phyloP scores from a whole-genome alignment of 2,797 vertebrate species.

The Alectoris magna region DNA sequence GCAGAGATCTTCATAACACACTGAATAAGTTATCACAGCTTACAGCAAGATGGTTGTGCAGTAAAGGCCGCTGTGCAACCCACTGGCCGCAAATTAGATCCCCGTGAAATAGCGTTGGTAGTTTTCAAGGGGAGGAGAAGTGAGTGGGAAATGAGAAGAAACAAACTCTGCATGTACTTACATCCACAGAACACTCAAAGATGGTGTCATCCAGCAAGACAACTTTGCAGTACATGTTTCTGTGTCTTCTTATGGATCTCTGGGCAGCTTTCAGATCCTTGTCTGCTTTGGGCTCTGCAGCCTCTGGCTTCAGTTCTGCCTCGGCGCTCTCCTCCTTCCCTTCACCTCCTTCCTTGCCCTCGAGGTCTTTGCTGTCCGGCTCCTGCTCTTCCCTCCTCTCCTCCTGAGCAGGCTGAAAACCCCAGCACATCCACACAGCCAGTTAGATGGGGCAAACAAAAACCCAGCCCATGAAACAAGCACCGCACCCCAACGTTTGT shows the following conservation, averaged over 20 bases:
- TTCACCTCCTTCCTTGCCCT: conserved; percentile 72
- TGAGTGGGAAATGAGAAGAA: background rate
- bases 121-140: background rate
- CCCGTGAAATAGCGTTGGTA: background rate
- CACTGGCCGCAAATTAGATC: conserved; percentile 17
- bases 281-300: conserved; percentile 75
- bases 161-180: conserved; percentile 74
- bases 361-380: conserved; percentile 46
- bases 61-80: background rate
- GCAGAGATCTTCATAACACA: background rate
- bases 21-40: background rate
- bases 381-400: conserved; percentile 85
- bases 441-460: background rate
- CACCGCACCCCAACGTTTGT: background rate
- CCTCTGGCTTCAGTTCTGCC: conserved; percentile 73
- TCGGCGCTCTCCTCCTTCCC: conserved; percentile 75
- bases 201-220: conserved; percentile 91
- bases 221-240: conserved; percentile 92
- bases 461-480: background rate
- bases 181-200: conserved; percentile 94
- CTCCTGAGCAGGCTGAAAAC: conserved; percentile 84
- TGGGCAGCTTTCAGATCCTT: conserved; percentile 81
- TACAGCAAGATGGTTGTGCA: background rate
- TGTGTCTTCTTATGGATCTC: conserved; percentile 83
- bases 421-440: background rate